phyloP scores from a whole-genome alignment of 2,113 vertebrate genomes.

The Crotalus viridis region DNA sequence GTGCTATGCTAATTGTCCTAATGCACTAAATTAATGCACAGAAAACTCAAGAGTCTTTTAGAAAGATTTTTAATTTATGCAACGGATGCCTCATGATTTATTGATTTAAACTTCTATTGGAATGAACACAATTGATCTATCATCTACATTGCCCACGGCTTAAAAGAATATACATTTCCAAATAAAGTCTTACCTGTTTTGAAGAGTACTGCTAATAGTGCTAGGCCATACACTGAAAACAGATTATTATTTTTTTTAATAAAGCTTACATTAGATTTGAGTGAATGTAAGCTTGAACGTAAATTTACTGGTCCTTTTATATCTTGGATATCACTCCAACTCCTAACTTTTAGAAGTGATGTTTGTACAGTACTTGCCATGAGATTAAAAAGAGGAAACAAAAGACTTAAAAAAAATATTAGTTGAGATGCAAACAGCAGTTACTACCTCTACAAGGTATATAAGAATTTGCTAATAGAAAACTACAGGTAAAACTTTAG shows the following conservation, averaged over 20 bases:
- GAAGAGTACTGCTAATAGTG: background rate
- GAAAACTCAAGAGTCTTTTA: background rate
- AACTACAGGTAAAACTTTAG: rapidly evolving
- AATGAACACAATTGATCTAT: background rate
- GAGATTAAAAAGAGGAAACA: constrained; percentile 52
- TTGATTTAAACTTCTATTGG: background rate
- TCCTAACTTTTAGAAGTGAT: constrained; percentile 36
- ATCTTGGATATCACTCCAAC: background rate
- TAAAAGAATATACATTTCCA: rapidly evolving
- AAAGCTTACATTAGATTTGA: background rate
- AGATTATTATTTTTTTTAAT: too few species aligned
- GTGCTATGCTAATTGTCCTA: background rate
- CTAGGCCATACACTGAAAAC: rapidly evolving
- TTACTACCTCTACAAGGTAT: background rate
- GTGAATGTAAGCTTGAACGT: background rate
- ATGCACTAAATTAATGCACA: background rate
- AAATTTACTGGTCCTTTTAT: background rate
- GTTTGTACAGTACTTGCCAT: constrained; percentile 14
- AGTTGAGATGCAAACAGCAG: background rate
- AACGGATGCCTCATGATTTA: background rate
- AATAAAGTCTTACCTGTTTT: constrained; percentile 44
- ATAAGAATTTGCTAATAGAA: background rate
- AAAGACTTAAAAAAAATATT: background rate
- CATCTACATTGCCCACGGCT: rapidly evolving
- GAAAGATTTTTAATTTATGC: background rate